Conservation (phyloP, 2,113 vertebrate species). For the Pimephales promelas region DNA sequence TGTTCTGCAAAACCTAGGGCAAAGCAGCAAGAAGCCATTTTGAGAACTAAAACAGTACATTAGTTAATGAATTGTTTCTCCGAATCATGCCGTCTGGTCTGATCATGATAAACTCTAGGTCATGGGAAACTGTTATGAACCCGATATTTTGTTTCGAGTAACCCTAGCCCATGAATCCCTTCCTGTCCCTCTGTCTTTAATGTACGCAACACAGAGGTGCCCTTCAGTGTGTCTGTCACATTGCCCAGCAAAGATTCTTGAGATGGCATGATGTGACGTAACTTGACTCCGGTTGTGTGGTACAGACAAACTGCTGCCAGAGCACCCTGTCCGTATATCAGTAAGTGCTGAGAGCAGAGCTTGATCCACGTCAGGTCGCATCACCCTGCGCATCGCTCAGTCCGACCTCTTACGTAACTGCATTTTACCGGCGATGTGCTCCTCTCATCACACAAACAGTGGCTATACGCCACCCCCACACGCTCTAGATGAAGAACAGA, state of each 20-base stretch:
- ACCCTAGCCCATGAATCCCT: background rate
- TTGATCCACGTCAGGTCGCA: slow-evolving; percentile 42
- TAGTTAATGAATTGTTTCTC: background rate
- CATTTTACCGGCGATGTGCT: slow-evolving; percentile 43
- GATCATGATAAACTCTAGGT: slow-evolving; percentile 14
- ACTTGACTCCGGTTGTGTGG: slow-evolving; percentile 45
- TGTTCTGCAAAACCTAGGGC: background rate
- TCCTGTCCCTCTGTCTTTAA: background rate
- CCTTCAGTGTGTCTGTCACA: slow-evolving; percentile 48
- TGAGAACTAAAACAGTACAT: background rate
- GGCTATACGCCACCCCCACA: slow-evolving; percentile 27
- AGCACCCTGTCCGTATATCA: background rate
- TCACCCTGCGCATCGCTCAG: slow-evolving; percentile 22
- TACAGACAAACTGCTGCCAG: background rate
- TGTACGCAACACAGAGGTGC: slow-evolving; percentile 16
- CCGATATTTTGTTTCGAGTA: slow-evolving; percentile 18
- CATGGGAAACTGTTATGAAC: background rate
- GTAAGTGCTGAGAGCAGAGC: slow-evolving; percentile 21
- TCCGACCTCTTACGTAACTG: slow-evolving; percentile 63
- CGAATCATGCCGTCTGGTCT: background rate
- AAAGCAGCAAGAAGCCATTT: slow-evolving; percentile 27
- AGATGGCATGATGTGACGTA: slow-evolving; percentile 50
- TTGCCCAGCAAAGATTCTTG: slow-evolving; percentile 41
- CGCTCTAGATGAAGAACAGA: slow-evolving; percentile 44
- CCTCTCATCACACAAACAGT: slow-evolving; percentile 38